phyloP scores from a whole-genome alignment of 2,113 vertebrate species.

The Pygoscelis adeliae region DNA sequence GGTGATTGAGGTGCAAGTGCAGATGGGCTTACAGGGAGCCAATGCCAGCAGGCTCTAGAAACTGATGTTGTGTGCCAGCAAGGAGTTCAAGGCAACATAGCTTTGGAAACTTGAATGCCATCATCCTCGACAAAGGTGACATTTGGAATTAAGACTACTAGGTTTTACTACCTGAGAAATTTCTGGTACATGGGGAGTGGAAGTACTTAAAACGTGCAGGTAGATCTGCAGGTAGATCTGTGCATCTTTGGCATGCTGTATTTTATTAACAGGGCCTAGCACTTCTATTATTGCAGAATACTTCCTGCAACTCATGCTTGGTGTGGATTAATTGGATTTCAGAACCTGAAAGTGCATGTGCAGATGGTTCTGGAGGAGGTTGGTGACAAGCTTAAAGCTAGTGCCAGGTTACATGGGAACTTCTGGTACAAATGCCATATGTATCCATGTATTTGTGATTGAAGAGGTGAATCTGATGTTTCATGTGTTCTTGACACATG shows the following conservation, averaged over 20 bases:
- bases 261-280: not conserved
- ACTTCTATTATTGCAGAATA: not conserved
- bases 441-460: not conserved
- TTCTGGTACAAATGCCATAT: not conserved
- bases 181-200: not conserved
- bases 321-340: not conserved
- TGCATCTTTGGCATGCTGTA: not conserved
- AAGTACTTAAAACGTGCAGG: not conserved
- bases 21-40: not conserved
- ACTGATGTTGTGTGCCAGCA: not conserved
- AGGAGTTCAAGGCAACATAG: not conserved
- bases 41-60: not conserved
- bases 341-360: not conserved
- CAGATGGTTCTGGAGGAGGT: not conserved
- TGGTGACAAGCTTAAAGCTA: not conserved
- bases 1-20: not conserved
- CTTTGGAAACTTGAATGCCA: not conserved
- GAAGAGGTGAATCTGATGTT: not conserved
- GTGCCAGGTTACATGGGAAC: not conserved
- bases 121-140: not conserved
- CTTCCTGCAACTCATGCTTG: not conserved
- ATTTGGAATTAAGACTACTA: not conserved
- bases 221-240: not conserved
- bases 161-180: not conserved
- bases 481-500: not conserved